phyloP scores from a whole-genome alignment of 2,888 invertebrate species.

The Craniophora ligustri region DNA sequence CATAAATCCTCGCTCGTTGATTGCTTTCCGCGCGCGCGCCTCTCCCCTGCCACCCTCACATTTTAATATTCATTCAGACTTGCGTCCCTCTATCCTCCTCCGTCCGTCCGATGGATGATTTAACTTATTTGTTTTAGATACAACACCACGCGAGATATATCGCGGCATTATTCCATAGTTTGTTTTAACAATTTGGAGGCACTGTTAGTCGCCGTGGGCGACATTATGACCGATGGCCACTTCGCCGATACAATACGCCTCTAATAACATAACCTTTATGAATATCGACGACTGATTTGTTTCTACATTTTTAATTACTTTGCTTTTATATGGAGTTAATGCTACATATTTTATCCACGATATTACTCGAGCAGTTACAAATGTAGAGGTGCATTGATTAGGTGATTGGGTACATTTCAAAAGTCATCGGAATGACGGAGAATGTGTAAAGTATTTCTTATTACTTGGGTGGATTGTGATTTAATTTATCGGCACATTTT shows the following conservation, averaged over 20 bases:
- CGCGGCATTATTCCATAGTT: slow-evolving; percentile 72
- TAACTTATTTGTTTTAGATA: slow-evolving; percentile 82
- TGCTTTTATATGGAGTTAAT: slow-evolving; percentile 52
- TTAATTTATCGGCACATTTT: too few relatives aligned
- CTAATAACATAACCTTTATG: slow-evolving; percentile 61
- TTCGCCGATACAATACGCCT: slow-evolving; percentile 56
- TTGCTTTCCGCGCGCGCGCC: slow-evolving; percentile 69
- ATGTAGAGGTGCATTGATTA: slow-evolving; percentile 16
- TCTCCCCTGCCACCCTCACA: slow-evolving; percentile 61
- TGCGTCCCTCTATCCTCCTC: slow-evolving; percentile 52
- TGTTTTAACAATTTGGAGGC: slow-evolving; percentile 70
- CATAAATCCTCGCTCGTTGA: slow-evolving; percentile 80
- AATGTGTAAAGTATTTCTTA: too few relatives aligned
- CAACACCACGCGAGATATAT: slow-evolving; percentile 76
- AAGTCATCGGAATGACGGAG: not conserved
- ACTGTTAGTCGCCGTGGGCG: slow-evolving; percentile 69
- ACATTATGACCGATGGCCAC: slow-evolving; percentile 51
- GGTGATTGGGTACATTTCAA: not conserved
- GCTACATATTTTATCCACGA: slow-evolving; percentile 33
- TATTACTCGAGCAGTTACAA: slow-evolving; percentile 6
- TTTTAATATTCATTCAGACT: slow-evolving; percentile 72
- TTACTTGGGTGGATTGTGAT: too few relatives aligned
- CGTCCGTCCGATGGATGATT: slow-evolving; percentile 66
- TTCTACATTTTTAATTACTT: slow-evolving; percentile 64
- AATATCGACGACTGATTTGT: slow-evolving; percentile 63